Conservation (phyloP, 2,888 invertebrate genomes). For the Hipparchia semele region DNA sequence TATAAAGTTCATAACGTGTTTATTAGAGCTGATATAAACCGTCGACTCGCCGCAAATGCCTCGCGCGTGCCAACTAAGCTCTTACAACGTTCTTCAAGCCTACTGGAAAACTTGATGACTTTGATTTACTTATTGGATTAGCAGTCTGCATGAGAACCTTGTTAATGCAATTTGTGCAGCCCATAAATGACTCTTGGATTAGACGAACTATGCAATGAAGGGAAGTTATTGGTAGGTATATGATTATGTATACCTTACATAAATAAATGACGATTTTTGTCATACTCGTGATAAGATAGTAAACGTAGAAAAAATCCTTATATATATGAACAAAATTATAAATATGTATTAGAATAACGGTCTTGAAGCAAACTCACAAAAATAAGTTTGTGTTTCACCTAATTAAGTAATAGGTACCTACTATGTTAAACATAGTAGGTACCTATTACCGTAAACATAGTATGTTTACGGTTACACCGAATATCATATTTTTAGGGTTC, state of each 20-base stretch:
- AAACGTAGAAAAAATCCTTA: no score
- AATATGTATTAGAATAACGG: no score
- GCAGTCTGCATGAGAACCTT: conserved; percentile 35
- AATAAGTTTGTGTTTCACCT: no score
- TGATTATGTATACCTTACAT: neutral
- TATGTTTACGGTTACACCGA: no score
- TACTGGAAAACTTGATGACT: conserved; percentile 63
- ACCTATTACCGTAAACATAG: no score
- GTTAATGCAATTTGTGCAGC: conserved; percentile 33
- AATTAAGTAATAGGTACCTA: no score
- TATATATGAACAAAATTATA: no score
- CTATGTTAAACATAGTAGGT: no score
- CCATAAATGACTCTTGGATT: conserved; percentile 21
- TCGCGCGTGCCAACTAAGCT: conserved; percentile 71
- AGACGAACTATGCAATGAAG: neutral
- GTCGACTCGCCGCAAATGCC: conserved; percentile 32
- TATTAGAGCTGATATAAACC: conserved; percentile 19
- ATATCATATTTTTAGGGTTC: no score
- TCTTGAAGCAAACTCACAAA: no score
- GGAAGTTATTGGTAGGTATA: neutral
- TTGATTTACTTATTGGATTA: conserved; percentile 76
- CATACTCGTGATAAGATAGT: no score
- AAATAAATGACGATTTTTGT: neutral
- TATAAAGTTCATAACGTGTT: conserved; percentile 21
- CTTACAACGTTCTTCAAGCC: conserved; percentile 71